Base-by-base conservation (phyloP, 2,888 invertebrate genomes). In the Pyrgus malvae region DNA sequence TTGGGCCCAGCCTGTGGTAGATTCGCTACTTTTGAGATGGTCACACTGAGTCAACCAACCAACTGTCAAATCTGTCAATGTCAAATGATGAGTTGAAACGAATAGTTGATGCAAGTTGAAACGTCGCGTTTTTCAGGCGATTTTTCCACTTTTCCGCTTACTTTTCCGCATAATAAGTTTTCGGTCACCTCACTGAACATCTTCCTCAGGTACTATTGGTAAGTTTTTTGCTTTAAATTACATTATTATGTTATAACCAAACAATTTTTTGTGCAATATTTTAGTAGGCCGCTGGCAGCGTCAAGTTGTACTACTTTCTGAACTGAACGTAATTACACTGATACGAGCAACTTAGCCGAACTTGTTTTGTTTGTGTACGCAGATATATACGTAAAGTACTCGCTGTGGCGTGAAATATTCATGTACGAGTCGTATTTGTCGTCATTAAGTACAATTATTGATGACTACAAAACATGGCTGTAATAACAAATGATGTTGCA, bases 181-280 rank as follows among this genome's bases (percentile, higher is more conserved):
- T 19, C 12, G 33, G 25, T 9, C 9, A 29, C 35, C 2, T 17
- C 27, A 19, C 44, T 12, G 12, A 12, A 33, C 9, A 19, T 51
- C 25, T 27, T 35, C 35, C 27, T 8, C 3, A 25, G 17, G 63
- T 17, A 37, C 21, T 17, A 9, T 37, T 27, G 37, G 51, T 51
- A 29, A 44, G 51, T 44, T 17, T 51, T 9, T 0, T 5, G 14
- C 11, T 37, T 6, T 19, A 19, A 37, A 8, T 6, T 11, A 3
- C 14, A 17, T 44, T 44, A 27, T 51, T 51, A 42, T n/a, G 37
- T 44, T 51, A 51, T 35, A 51, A 51, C 25, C 31, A 25, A 8
- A 25, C 12, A 42, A 6, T 37, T 51, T 44, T 44, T 44, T 37
- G 12, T 37, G 27, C 35, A 51, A 27, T 37, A 51, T 19, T 50